Conservation (phyloP, 2,888 invertebrate species). For the Drosophila paucipuncta region DNA sequence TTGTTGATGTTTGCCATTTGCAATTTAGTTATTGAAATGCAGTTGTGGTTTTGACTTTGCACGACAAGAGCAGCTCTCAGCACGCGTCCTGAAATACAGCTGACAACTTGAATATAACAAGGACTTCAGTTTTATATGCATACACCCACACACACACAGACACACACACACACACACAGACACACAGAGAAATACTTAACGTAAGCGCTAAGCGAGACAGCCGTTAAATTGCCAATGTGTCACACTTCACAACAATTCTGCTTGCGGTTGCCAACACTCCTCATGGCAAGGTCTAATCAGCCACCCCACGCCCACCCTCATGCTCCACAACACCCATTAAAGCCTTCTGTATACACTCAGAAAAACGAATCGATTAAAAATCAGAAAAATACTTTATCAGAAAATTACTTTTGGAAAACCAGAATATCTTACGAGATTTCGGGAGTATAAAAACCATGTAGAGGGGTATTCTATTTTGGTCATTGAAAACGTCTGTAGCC, state of each 20-base stretch:
- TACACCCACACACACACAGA: background rate
- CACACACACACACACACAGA: background rate
- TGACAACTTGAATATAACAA: conserved; percentile 21
- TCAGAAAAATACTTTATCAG: background rate
- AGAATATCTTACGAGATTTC: no score
- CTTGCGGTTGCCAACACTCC: conserved; percentile 28
- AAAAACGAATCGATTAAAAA: background rate
- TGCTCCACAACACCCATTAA: background rate
- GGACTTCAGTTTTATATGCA: background rate
- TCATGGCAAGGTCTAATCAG: background rate
- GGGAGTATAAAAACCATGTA: no score
- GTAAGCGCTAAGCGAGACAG: conserved; percentile 45
- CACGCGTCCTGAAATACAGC: background rate
- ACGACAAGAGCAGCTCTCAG: conserved; percentile 2
- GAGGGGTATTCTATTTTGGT: no score
- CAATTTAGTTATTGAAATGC: conserved; percentile 5
- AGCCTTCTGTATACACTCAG: background rate
- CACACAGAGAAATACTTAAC: background rate
- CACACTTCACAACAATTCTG: conserved; percentile 4
- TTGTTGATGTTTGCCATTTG: background rate
- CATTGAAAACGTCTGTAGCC: no score
- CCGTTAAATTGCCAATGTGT: conserved; percentile 69
- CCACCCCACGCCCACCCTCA: background rate
- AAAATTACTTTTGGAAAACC: background rate
- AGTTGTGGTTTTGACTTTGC: conserved; percentile 16